Conservation (phyloP, 92 coral and sea anemone species). For the Meandrina meandrites region DNA sequence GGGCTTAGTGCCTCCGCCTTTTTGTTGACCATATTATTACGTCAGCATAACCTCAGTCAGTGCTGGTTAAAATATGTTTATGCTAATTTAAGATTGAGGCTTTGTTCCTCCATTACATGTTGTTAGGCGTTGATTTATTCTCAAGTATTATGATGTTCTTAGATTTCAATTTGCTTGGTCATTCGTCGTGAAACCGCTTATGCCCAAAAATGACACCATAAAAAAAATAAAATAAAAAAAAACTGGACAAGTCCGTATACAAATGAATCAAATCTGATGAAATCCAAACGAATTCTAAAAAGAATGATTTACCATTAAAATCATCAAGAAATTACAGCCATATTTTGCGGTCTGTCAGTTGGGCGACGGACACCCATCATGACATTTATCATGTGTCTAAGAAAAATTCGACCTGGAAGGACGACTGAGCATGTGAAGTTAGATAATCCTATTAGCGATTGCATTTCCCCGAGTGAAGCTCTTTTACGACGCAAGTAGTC, state of each 20-base stretch:
- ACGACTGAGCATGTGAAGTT: too few relatives aligned
- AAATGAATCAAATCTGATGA: conserved; percentile 3
- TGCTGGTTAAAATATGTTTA: too few relatives aligned
- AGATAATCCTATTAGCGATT: background rate
- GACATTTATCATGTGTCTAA: background rate
- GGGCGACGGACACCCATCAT: too few relatives aligned
- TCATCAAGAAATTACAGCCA: conserved; percentile 38
- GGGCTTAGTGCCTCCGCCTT: too few relatives aligned
- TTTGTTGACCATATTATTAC: too few relatives aligned
- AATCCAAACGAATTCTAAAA: conserved; percentile 22
- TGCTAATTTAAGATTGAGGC: too few relatives aligned
- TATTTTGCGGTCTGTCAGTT: conserved; percentile 19
- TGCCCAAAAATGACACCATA: conserved; percentile 50
- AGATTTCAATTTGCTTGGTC: conserved; percentile 34
- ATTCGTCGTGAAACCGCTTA: conserved; percentile 44
- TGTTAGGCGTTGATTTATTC: too few relatives aligned
- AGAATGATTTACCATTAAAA: conserved; percentile 41
- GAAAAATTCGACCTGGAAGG: too few relatives aligned
- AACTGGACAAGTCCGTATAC: conserved; percentile 36
- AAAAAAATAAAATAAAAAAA: too few relatives aligned
- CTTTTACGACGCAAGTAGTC: background rate
- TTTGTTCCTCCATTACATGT: too few relatives aligned
- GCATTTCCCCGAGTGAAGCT: background rate
- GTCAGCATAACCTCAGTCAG: too few relatives aligned
- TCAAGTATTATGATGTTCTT: conserved; percentile 42